Base-by-base conservation (phyloP, 2,888 invertebrate genomes). In the Cheiracanthium punctorium region DNA sequence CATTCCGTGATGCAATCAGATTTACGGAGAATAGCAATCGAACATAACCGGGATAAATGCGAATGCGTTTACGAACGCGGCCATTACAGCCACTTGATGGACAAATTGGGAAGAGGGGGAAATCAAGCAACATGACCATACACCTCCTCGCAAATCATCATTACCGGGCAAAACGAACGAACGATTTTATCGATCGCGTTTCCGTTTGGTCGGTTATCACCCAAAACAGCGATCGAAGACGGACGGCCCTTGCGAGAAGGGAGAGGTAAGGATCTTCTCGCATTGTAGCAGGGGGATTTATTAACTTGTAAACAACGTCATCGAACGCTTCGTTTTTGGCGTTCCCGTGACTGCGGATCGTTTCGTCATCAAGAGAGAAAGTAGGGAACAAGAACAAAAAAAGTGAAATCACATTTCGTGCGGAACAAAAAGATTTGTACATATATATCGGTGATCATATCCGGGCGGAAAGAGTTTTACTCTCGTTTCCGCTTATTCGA, bases 321-420 rank as follows among this genome's bases (percentile, higher is more conserved):
- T 48, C 10, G 37, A 37, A 37, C 37, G 37, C 12, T 37, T 37
- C 37, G 12, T 8, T 8, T 5, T 37, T 37, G 7, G 5, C 37
- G 7, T 17, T 48, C 10, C 17, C 48, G 48, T 48, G 48, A 48
- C 48, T 48, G 48, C 48, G 32, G 52, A 71, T 32, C 70, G 32
- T 64, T 71, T 79, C 79, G 43, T 79, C 71, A 79, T 28, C 72
- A 48, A 33, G 43, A n/a, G n/a, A n/a, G n/a, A n/a, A n/a, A n/a
- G n/a, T n/a, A n/a, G n/a, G n/a, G n/a, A n/a, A n/a, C n/a, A n/a
- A n/a, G n/a, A n/a, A n/a, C n/a, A n/a, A n/a, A n/a, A n/a, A n/a
- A n/a, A n/a, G n/a, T n/a, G 28, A 52, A 20, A 30, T 48, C 67
- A 28, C 77, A 43, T 77, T 48, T 48, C 69, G 77, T 77, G 77